phyloP scores from a whole-genome alignment of 2,113 vertebrate genomes.

The Solea senegalensis region DNA sequence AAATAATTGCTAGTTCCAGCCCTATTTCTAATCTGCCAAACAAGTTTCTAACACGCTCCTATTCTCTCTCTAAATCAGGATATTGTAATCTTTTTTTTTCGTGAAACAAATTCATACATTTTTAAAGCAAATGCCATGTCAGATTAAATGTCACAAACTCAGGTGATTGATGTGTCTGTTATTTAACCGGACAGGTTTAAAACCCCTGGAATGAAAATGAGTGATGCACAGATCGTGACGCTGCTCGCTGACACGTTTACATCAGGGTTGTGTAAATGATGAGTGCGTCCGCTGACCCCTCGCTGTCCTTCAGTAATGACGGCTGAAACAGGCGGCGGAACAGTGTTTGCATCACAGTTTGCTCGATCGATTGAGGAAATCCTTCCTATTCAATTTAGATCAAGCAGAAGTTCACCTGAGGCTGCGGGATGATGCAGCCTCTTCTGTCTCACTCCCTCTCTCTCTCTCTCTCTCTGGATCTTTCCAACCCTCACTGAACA shows the following conservation, averaged over 20 bases:
- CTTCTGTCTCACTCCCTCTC: not conserved
- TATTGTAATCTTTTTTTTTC: too few species aligned
- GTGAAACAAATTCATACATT: too few species aligned
- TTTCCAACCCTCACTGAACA: not conserved
- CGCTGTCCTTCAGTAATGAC: slow-evolving; percentile 58
- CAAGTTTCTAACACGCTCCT: too few species aligned
- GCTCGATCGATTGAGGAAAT: slow-evolving; percentile 68
- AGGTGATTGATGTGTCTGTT: not conserved
- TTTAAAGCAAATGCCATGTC: too few species aligned
- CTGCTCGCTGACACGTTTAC: slow-evolving; percentile 7
- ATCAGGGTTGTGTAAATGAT: slow-evolving; percentile 43
- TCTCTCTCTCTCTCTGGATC: not conserved
- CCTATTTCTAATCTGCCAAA: too few species aligned
- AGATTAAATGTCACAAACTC: too few species aligned
- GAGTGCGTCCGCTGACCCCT: slow-evolving; percentile 23
- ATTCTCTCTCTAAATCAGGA: too few species aligned
- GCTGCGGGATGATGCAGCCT: not conserved
- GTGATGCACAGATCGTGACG: not conserved
- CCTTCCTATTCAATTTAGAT: slow-evolving; percentile 59
- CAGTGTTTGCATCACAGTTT: slow-evolving; percentile 44
- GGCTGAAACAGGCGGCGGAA: slow-evolving; percentile 42
- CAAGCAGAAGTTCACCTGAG: slow-evolving; percentile 45
- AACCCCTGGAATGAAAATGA: not conserved
- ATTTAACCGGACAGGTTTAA: slow-evolving; percentile 1
- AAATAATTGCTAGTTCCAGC: too few species aligned